These are phyloP conservation scores for Peucedramus taeniatus DNA, from an alignment of 2,113 vertebrate genomes.

Conservation along the genomic window DNA sequence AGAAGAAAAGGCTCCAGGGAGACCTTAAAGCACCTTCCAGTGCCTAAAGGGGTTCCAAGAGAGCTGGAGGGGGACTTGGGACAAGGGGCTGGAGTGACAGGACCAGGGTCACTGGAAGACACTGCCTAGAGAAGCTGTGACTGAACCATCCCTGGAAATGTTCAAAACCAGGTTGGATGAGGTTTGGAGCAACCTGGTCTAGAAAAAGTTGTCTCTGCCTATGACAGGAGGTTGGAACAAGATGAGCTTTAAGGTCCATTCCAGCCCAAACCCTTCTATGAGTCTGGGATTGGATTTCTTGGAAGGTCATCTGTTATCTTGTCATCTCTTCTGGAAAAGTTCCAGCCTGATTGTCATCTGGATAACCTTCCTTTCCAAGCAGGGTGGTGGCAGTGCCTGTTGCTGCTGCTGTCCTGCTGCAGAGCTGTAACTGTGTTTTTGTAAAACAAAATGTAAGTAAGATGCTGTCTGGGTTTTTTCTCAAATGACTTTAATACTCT, in stretches of 20 bases:
- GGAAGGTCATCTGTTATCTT: neutral
- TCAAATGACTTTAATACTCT: slow-evolving; percentile 24
- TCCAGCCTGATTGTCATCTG: neutral
- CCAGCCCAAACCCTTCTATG: neutral
- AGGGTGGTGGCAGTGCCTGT: neutral
- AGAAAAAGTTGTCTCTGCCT: neutral
- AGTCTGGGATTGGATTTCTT: neutral
- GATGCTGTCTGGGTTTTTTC: neutral
- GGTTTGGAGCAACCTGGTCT: neutral
- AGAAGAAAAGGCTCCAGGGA: neutral
- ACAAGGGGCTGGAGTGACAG: neutral
- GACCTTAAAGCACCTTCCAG: neutral
- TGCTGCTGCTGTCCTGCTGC: neutral
- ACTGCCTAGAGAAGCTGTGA: neutral
- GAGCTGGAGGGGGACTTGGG: neutral
- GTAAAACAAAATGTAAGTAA: slow-evolving; percentile 32
- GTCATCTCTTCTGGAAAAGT: neutral
- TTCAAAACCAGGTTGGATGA: neutral
- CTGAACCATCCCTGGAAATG: neutral
- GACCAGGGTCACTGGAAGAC: neutral
- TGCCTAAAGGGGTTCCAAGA: neutral
- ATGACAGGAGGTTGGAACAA: neutral
- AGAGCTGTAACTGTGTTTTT: neutral
- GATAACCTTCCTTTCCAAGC: neutral
- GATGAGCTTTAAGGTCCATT: neutral